Conservation (phyloP, 2,797 vertebrate genomes). For the Knipowitschia caucasica region DNA sequence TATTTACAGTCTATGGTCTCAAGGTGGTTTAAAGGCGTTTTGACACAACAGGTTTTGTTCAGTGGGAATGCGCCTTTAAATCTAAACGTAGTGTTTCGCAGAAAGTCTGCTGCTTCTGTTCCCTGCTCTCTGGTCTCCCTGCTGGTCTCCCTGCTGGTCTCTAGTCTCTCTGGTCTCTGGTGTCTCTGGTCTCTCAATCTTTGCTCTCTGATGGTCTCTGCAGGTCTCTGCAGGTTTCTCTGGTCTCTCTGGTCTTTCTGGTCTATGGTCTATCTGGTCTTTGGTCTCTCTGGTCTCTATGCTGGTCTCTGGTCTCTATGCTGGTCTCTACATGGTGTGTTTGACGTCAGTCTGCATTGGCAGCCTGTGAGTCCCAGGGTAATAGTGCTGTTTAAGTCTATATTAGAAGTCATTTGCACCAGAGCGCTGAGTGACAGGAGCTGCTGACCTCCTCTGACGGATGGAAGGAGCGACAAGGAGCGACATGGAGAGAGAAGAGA, state of each 20-base stretch:
- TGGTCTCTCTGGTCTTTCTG: too few relatives aligned
- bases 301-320: not conserved
- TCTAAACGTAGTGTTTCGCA: too few relatives aligned
- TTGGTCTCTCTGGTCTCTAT: too few relatives aligned
- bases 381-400: constrained; percentile 70
- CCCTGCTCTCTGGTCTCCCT: not conserved
- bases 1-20: too few relatives aligned
- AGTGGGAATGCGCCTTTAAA: too few relatives aligned
- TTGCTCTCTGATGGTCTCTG: not conserved
- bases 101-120: too few relatives aligned
- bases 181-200: not conserved
- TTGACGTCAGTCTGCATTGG: not conserved
- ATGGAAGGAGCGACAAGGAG: constrained; percentile 53
- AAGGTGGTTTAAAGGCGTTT: too few relatives aligned
- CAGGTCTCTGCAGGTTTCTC: not conserved
- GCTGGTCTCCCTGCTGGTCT: not conserved
- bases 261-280: too few relatives aligned
- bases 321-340: not conserved
- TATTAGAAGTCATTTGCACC: constrained; percentile 84
- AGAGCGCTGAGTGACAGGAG: constrained; percentile 79
- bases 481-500: not conserved
- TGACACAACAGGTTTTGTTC: too few relatives aligned
- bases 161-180: not conserved
- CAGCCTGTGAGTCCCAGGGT: constrained; percentile 43
- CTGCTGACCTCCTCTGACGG: constrained; percentile 71